phyloP scores from a whole-genome alignment of 2,113 vertebrate genomes.

The Xenopus borealis region DNA sequence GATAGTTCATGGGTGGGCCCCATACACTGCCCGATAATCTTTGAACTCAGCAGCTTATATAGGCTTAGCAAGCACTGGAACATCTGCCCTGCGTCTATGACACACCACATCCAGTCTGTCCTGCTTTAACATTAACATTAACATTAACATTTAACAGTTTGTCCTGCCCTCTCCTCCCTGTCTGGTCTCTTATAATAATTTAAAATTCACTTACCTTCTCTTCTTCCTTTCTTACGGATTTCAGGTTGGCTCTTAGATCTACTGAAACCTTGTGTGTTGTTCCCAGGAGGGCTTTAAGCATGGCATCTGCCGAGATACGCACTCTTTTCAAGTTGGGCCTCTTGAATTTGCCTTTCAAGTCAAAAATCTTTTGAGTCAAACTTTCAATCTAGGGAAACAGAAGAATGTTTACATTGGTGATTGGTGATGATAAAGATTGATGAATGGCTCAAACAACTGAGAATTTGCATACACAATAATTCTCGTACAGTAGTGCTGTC shows the following conservation, averaged over 20 bases:
- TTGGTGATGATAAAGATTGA: neutral
- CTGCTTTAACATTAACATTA: no score
- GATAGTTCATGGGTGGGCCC: no score
- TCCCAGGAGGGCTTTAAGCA: conserved; percentile 63
- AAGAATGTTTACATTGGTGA: neutral
- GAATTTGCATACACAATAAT: neutral
- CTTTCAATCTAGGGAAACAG: conserved; percentile 57
- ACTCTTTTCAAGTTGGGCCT: conserved; percentile 68
- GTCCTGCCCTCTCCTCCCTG: no score
- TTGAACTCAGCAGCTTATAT: no score
- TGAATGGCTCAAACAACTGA: neutral
- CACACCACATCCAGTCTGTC: no score
- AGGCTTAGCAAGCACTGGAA: no score
- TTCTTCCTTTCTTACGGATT: conserved; percentile 75
- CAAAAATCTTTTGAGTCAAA: conserved; percentile 62
- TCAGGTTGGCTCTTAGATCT: conserved; percentile 71
- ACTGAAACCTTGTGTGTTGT: conserved; percentile 61
- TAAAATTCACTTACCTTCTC: conserved; percentile 57
- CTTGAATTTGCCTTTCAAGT: conserved; percentile 70
- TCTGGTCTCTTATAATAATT: no score
- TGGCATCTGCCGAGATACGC: conserved; percentile 67
- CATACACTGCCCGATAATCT: no score
- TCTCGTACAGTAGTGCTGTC: no score
- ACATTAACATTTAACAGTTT: no score
- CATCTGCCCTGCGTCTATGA: no score